Evolutionary conservation across 2,113 vertebrate species (phyloP).

Genomic region (Himantopus leucocephalus): DNA sequence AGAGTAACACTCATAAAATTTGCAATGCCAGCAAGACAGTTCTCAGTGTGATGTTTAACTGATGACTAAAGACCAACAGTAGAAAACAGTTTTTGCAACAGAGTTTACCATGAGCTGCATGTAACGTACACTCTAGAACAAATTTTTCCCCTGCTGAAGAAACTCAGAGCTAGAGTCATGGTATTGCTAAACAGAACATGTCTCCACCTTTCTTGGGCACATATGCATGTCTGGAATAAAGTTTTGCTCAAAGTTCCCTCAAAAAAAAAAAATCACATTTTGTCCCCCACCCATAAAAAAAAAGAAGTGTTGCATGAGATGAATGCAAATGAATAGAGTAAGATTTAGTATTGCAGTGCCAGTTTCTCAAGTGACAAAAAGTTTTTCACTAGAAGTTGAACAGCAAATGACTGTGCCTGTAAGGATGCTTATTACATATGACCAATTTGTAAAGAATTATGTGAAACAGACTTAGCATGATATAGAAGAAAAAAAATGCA

Average conservation of each 20-base stretch:
- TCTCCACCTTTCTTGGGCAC: background rate
- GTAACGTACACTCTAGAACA: background rate
- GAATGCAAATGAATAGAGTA: background rate
- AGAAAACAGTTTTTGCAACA: background rate
- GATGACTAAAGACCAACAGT: background rate
- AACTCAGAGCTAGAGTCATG: background rate
- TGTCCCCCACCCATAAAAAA: no score
- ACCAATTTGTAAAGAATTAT: background rate
- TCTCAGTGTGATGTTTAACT: background rate
- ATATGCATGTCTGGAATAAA: background rate
- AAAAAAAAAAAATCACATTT: fast-evolving
- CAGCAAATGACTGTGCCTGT: background rate
- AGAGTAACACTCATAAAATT: background rate
- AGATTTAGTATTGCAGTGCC: background rate
- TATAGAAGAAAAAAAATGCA: background rate
- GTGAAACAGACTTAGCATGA: background rate
- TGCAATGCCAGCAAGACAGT: background rate
- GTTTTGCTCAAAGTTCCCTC: background rate
- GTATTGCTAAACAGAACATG: background rate
- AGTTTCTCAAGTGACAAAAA: background rate
- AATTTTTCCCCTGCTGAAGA: background rate
- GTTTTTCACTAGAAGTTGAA: background rate
- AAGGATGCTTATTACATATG: background rate
- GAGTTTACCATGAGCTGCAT: background rate
- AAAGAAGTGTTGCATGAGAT: background rate